Evolutionary conservation across 2,113 vertebrate genomes (phyloP).

Genomic region (Pedionomus torquatus): DNA sequence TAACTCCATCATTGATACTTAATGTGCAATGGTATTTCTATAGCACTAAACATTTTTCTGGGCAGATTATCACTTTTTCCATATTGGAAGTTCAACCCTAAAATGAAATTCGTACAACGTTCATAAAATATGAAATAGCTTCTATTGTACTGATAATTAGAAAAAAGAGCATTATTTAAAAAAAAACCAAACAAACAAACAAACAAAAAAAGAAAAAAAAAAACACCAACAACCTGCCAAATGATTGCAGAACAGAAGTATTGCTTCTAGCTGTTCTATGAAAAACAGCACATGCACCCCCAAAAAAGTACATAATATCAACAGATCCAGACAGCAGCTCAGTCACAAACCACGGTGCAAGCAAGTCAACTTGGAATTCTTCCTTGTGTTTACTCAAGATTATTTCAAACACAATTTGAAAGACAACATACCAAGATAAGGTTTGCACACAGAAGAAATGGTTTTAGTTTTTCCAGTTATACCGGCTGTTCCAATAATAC

Average conservation of each 20-base stretch:
- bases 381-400: slow-evolving; percentile 31
- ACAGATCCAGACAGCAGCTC: neutral
- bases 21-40: neutral
- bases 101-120: neutral
- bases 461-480: slow-evolving; percentile 58
- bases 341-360: neutral
- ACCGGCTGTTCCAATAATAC: slow-evolving; percentile 32
- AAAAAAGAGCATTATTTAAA: neutral
- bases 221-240: neutral
- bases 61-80: neutral
- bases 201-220: too few relatives aligned
- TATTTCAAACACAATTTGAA: neutral
- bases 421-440: slow-evolving; percentile 41
- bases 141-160: neutral
- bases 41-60: neutral
- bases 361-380: slow-evolving; percentile 27
- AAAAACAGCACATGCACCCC: neutral
- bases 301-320: neutral
- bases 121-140: neutral
- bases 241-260: neutral
- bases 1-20: neutral
- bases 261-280: neutral
- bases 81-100: neutral
- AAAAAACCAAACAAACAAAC: too few relatives aligned
- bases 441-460: neutral